Percentiles rank a stretch among this genome's conserved stretches.
phyloP scores from a whole-genome alignment of 2,888 invertebrate genomes.

The Drosophila testacea region DNA sequence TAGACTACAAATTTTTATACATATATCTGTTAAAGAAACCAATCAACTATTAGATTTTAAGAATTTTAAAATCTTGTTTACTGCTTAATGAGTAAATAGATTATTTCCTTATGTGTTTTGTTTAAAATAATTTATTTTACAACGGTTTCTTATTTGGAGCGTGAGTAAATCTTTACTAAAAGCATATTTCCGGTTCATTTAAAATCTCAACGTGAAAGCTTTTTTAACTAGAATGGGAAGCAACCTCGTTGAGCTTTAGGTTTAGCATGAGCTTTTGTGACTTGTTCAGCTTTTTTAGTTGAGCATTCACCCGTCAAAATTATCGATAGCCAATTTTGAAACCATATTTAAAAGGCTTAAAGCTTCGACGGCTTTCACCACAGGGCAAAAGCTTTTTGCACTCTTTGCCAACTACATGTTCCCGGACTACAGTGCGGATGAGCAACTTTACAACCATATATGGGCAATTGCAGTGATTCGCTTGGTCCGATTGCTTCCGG shows the following conservation, averaged over 20 bases:
- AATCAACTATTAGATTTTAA: too few relatives aligned
- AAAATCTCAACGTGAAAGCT: neutral
- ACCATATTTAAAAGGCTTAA: slow-evolving; percentile 5
- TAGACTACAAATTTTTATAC: too few relatives aligned
- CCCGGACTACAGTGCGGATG: slow-evolving; percentile 33
- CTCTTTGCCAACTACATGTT: neutral
- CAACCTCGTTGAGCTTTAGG: neutral
- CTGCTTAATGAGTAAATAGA: too few relatives aligned
- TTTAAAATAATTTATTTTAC: too few relatives aligned
- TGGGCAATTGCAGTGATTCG: slow-evolving; percentile 14
- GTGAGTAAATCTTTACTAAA: neutral
- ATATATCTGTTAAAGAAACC: too few relatives aligned
- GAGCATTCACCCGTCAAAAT: neutral
- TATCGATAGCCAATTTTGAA: neutral
- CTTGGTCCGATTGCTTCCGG: neutral
- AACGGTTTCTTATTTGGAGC: too few relatives aligned
- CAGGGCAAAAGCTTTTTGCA: slow-evolving; percentile 11
- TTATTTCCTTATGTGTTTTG: too few relatives aligned
- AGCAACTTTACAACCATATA: slow-evolving; percentile 32
- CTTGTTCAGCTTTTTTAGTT: neutral
- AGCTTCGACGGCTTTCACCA: slow-evolving; percentile 32
- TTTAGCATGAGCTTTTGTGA: neutral
- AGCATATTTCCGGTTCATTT: neutral
- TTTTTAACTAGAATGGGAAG: neutral
- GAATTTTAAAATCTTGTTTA: too few relatives aligned